Evolutionary conservation across 2,113 vertebrate genomes (phyloP).

Genomic region (Thamnophis sirtalis): DNA sequence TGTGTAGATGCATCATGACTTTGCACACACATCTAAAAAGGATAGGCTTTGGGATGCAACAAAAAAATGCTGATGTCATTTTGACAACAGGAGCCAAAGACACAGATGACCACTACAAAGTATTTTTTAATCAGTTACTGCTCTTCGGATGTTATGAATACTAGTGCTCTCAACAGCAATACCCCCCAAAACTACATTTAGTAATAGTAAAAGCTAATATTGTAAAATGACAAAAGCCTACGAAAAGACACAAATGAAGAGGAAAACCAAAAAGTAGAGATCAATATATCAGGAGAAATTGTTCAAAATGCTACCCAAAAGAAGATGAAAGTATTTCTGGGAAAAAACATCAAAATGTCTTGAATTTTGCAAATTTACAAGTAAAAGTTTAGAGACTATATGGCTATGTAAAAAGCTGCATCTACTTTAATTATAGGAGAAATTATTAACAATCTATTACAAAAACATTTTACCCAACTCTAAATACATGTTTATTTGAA

Average conservation of each 20-base stretch:
- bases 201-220: not conserved
- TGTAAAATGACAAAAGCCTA: not conserved
- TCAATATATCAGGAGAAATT: not conserved
- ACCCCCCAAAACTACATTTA: not conserved
- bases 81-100: not conserved
- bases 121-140: not conserved
- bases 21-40: not conserved
- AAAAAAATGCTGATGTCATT: not conserved
- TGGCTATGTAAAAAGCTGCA: not conserved
- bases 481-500: not conserved
- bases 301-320: not conserved
- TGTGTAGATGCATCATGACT: not conserved
- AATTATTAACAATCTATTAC: not conserved
- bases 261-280: not conserved
- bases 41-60: not conserved
- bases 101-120: not conserved
- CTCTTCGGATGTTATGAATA: not conserved
- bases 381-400: not conserved
- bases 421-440: not conserved
- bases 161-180: not conserved
- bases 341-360: not conserved
- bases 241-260: not conserved
- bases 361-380: not conserved
- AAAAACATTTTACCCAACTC: not conserved
- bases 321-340: not conserved